Percentiles rank a stretch among this genome's conserved stretches.
Conservation (phyloP, 2,888 invertebrate species). For the Aporophyla nigra region DNA sequence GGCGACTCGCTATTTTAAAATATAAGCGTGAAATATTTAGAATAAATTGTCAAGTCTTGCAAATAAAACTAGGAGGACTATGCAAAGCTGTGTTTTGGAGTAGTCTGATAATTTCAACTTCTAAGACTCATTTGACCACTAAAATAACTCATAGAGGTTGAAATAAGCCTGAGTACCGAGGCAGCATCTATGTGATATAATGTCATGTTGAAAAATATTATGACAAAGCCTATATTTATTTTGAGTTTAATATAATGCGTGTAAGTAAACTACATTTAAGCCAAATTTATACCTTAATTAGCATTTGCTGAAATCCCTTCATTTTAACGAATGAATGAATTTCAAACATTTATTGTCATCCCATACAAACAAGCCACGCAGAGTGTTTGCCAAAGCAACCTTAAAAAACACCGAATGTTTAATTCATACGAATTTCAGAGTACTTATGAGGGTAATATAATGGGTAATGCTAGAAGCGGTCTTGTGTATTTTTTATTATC, state of each 20-base stretch:
- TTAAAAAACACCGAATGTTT: constrained; percentile 50
- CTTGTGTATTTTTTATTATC: constrained; percentile 38
- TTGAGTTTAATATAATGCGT: not conserved
- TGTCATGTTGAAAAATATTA: not conserved
- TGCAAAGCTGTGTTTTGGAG: too few species aligned
- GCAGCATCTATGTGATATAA: not conserved
- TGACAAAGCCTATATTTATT: not conserved
- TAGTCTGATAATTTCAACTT: too few species aligned
- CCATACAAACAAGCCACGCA: constrained; percentile 18
- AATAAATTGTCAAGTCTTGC: not conserved
- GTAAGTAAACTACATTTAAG: not conserved
- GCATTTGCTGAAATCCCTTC: not conserved
- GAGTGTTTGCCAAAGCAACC: constrained; percentile 36
- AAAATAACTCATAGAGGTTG: not conserved
- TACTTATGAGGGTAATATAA: constrained; percentile 49
- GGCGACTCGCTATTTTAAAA: not conserved
- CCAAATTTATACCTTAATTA: not conserved
- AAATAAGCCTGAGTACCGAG: not conserved
- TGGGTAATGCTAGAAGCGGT: constrained; percentile 32
- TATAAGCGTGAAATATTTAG: not conserved
- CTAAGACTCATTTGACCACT: too few species aligned
- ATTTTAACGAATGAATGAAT: constrained; percentile 6
- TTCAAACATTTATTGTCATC: constrained; percentile 7
- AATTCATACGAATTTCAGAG: constrained; percentile 54
- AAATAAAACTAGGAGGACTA: too few species aligned